phyloP scores from a whole-genome alignment of 2,888 invertebrate genomes.

The Sinelater perroti region DNA sequence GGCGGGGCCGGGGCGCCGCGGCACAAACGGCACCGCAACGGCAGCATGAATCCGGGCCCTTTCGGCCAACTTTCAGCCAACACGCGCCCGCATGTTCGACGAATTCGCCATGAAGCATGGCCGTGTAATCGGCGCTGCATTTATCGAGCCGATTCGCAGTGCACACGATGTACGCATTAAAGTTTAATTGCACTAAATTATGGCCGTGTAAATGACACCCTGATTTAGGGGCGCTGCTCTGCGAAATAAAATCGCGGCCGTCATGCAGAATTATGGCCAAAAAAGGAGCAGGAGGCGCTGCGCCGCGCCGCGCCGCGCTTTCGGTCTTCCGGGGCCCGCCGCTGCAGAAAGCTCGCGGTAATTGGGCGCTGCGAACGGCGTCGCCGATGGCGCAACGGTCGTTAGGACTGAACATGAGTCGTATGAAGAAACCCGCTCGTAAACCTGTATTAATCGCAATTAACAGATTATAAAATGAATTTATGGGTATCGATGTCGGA shows the following conservation, averaged over 20 bases:
- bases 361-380: slow-evolving; percentile 11
- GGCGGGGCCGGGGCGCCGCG: slow-evolving; percentile 1
- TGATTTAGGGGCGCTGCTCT: slow-evolving; percentile 40
- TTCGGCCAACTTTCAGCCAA: slow-evolving; percentile 27
- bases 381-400: slow-evolving; percentile 9
- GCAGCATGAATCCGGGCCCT: slow-evolving; percentile 19
- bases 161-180: slow-evolving; percentile 40
- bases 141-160: slow-evolving; percentile 40
- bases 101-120: slow-evolving; percentile 38
- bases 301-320: slow-evolving; percentile 3
- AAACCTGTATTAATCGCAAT: slow-evolving; percentile 26
- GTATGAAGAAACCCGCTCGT: slow-evolving; percentile 19
- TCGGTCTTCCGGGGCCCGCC: not conserved
- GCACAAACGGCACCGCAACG: not conserved
- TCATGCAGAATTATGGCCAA: slow-evolving; percentile 23
- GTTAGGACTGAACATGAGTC: slow-evolving; percentile 24
- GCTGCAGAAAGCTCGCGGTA: not conserved
- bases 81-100: slow-evolving; percentile 33
- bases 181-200: slow-evolving; percentile 46
- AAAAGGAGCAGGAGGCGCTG: slow-evolving; percentile 12
- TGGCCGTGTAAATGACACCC: slow-evolving; percentile 44
- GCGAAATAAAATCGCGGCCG: slow-evolving; percentile 33
- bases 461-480: slow-evolving; percentile 28
- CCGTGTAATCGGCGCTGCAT: slow-evolving; percentile 34
- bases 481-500: slow-evolving; percentile 13